A percentile compares a stretch with the other conserved stretches of the same genome.
Conservation (phyloP, 2,888 invertebrate genomes). For the Orthosia gracilis region DNA sequence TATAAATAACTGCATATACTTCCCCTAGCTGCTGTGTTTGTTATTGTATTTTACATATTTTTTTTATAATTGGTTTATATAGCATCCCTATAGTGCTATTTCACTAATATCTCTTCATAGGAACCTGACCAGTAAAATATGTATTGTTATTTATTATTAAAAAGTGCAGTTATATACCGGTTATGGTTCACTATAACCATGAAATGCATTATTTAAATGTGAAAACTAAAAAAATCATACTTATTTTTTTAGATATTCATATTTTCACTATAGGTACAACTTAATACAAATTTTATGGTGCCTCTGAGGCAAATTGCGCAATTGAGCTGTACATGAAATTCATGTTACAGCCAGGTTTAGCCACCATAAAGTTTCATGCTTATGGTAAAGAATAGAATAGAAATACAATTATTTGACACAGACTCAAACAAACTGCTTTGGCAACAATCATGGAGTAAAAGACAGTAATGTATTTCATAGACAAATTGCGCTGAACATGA, state of each 20-base stretch:
- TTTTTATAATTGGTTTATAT: background rate
- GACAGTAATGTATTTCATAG: too few species aligned
- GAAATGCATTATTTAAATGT: background rate
- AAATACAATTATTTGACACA: too few species aligned
- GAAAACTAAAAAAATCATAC: background rate
- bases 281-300: background rate
- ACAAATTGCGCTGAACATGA: too few species aligned
- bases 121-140: background rate
- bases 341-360: background rate
- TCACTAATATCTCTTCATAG: background rate
- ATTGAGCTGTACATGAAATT: background rate
- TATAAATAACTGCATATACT: constrained; percentile 2
- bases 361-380: background rate
- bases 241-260: background rate
- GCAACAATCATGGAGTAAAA: too few species aligned
- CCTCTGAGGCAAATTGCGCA: background rate
- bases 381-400: too few species aligned
- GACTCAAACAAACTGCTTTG: too few species aligned
- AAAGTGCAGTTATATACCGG: background rate
- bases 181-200: background rate
- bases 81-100: background rate
- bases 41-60: background rate
- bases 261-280: background rate
- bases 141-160: background rate
- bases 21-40: constrained; percentile 8